A percentile compares a stretch with the other conserved stretches of the same genome.
These are phyloP conservation scores for Cepphus grylle DNA, from an alignment of 2,113 vertebrate species.

Conservation along the genomic window DNA sequence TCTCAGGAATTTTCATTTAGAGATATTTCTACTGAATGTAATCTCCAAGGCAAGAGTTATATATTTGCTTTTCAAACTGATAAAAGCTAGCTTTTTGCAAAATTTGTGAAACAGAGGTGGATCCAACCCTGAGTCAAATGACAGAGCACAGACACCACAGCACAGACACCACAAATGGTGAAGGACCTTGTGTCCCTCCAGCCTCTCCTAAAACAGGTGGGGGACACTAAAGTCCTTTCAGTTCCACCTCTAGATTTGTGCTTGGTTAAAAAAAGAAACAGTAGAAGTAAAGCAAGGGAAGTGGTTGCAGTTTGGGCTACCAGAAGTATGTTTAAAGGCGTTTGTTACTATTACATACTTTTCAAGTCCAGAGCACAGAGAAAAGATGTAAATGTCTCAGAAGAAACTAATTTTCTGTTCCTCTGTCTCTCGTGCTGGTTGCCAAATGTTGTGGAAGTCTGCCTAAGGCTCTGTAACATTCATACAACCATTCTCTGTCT, in stretches of 20 bases:
- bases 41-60: neutral
- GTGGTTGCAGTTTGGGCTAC: neutral
- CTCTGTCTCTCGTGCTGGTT: neutral
- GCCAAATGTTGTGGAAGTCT: neutral
- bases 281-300: neutral
- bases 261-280: neutral
- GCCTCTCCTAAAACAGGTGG: neutral
- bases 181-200: neutral
- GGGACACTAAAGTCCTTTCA: neutral
- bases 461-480: neutral
- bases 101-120: neutral
- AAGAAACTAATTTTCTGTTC: conserved; percentile 12
- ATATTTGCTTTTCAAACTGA: neutral
- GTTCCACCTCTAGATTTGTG: neutral
- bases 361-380: neutral
- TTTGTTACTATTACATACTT: neutral
- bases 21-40: neutral
- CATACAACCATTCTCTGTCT: neutral
- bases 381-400: neutral
- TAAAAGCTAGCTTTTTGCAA: neutral
- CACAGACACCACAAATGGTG: neutral
- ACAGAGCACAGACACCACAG: neutral
- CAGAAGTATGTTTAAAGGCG: neutral
- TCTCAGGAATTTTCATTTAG: neutral
- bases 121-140: neutral